phyloP scores from a whole-genome alignment of 2,888 invertebrate genomes.

The Melipona beecheii region DNA sequence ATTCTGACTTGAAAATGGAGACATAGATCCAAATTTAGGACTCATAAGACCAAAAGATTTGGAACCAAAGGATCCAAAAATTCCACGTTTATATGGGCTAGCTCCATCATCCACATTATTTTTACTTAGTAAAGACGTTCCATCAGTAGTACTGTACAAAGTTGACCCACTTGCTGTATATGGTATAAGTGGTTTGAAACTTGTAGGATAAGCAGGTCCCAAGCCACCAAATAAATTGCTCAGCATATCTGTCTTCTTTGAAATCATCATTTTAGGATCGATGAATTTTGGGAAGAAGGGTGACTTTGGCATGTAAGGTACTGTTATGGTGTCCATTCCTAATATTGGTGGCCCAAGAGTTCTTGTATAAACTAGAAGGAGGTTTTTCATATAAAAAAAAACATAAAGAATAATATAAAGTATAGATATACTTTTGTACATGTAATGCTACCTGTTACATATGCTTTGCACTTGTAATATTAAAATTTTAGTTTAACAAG shows the following conservation, averaged over 20 bases:
- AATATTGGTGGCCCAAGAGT: conserved; percentile 71
- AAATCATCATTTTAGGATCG: conserved; percentile 77
- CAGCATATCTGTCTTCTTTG: conserved; percentile 76
- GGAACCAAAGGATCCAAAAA: conserved; percentile 65
- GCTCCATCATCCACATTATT: conserved; percentile 20
- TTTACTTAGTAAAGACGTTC: conserved; percentile 17
- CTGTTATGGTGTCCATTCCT: conserved; percentile 72
- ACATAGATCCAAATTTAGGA: conserved; percentile 47
- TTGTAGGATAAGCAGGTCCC: conserved; percentile 61
- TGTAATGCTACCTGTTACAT: too few species aligned
- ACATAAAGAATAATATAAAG: neutral
- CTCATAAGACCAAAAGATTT: conserved; percentile 44
- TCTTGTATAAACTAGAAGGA: conserved; percentile 70
- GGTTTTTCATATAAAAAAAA: neutral
- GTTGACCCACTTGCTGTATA: conserved; percentile 34
- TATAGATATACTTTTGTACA: neutral
- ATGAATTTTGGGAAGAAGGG: conserved; percentile 79
- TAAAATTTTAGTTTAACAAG: neutral
- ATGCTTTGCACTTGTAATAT: neutral
- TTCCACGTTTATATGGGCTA: conserved; percentile 64
- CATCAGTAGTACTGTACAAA: conserved; percentile 25
- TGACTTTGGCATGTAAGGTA: conserved; percentile 77
- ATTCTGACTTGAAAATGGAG: conserved; percentile 38
- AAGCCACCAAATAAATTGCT: conserved; percentile 75
- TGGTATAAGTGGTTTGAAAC: conserved; percentile 36